Evolutionary conservation across 2,888 invertebrate genomes (phyloP), one percentile per base, ranked within the genome.

Genomic region (Leptura quadrifasciata): DNA sequence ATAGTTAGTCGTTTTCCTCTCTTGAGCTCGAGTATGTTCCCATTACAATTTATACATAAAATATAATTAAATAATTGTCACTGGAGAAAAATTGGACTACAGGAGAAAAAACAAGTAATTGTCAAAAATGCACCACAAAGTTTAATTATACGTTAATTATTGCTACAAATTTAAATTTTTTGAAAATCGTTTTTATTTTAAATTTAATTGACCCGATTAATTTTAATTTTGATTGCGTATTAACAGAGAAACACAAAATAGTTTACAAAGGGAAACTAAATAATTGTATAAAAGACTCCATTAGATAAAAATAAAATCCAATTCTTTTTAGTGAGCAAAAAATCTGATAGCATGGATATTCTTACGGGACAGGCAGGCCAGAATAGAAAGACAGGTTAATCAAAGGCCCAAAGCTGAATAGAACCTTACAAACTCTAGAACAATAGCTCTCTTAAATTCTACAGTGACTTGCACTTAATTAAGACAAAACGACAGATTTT

Each of bases 381-480:
- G 57, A 61, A 69, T 60, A 76, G 75, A 80, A 75, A 73, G 74
- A 77, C 74, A 76, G 75, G 77, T 80, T 81, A 80, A 79, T 80
- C 79, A 79, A 76, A 81, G 72, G 72, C 72, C 75, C 71, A 77
- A 78, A 77, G 76, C 78, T 70, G 71, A 79, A 80, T 79, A 78
- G 78, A 77, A 81, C 78, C 78, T 67, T 79, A 77, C 74, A 80
- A 79, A 79, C 78, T 75, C 76, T 71, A 75, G 78, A 79, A 81
- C 81, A 79, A 81, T 81, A 76, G 79, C 80, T 78, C 76, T 80
- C 76, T 80, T 80, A 79, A 80, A 81, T 68, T 74, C 76, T 67
- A 80, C 79, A 81, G 76, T 79, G 78, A 78, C 78, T 79, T 78
- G 76, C 76, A 80, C 80, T 80, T 81, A 81, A 81, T 81, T 81